Conservation (phyloP, 1,140 invertebrate species). For the Nylanderia fulva region DNA sequence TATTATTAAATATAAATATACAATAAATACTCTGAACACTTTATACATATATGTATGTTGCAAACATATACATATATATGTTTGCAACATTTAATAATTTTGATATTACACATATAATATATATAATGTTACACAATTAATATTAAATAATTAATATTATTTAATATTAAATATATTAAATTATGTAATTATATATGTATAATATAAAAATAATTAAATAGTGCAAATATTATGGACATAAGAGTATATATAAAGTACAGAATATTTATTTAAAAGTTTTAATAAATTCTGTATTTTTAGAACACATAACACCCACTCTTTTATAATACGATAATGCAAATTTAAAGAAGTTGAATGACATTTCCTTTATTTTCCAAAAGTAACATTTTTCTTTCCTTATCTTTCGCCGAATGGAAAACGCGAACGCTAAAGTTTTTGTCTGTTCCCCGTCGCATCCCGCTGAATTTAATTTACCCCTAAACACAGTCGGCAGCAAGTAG, state of each 20-base stretch:
- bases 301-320: not conserved
- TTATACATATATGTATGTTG: too few species aligned
- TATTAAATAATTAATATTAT: too few species aligned
- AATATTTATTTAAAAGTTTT: not conserved
- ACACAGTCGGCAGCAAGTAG: slow-evolving; percentile 34
- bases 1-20: too few species aligned
- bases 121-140: too few species aligned
- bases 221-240: too few species aligned
- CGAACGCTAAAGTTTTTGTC: slow-evolving; percentile 43
- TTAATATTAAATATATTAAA: too few species aligned
- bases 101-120: too few species aligned
- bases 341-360: not conserved
- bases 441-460: not conserved
- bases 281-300: not conserved
- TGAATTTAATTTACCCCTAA: slow-evolving; percentile 57
- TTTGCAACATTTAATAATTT: too few species aligned
- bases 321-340: not conserved
- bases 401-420: slow-evolving; percentile 8
- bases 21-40: too few species aligned
- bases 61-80: too few species aligned
- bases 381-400: not conserved
- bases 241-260: not conserved
- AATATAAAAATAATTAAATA: too few species aligned
- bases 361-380: not conserved
- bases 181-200: too few species aligned